Evolutionary conservation across 2,797 vertebrate species (phyloP), one percentile per base, ranked within the genome.

Genomic region (Myoxocephalus aenaeus): DNA sequence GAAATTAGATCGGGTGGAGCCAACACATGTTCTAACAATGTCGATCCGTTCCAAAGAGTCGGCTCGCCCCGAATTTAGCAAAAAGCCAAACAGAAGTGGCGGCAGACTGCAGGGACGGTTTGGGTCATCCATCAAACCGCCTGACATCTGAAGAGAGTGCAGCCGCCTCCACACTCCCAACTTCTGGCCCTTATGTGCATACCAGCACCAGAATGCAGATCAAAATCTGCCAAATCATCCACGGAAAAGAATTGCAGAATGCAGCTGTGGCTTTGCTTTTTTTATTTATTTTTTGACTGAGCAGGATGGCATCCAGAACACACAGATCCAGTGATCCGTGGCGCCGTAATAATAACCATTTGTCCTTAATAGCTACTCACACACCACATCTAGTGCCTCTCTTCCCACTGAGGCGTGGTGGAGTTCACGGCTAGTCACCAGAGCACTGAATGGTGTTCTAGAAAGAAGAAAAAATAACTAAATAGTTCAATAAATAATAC

Each of bases 61-160:
- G 6, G n/a, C 46, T 76, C 18, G n/a, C 36, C 75, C 50, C 38
- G 32, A 77, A 81, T 88, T 62, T 48, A 80, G 74, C 56, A 63
- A 58, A 63, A 38, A 82, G 81, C 34, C 66, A 70, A 87, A 66
- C 36, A 87, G 68, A 85, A 86, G 69, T 65, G 58, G 59, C 65
- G 48, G 61, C 75, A 83, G 71, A 75, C 63, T 70, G 82, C 27
- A 22, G 74, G 81, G 78, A 85, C 74, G 84, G 73, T 85, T 77
- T 68, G 72, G 84, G 75, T 83, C 84, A 84, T 84, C 70, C 77
- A 84, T 83, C 88, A 90, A 85, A 86, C 62, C 20, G 51, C 63
- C 40, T 68, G 75, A 81, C 79, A 74, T 78, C 72, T 77, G 73
- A 77, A 44, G 78, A 65, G 73, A 79, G 32, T 10, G 56, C 29